Conservation (phyloP, 2,888 invertebrate species). For the Carterocephalus palaemon region DNA sequence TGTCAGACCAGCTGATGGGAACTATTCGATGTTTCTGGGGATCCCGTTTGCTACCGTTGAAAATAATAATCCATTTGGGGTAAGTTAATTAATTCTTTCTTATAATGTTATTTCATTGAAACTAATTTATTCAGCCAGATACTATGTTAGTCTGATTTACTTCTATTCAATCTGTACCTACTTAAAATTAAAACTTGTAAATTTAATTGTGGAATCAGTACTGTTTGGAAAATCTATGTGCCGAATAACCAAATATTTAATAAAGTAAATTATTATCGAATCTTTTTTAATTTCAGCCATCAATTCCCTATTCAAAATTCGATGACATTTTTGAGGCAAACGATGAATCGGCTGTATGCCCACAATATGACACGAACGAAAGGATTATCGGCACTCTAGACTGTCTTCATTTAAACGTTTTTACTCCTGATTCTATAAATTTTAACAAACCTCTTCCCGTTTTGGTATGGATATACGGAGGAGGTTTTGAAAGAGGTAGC, state of each 20-base stretch:
- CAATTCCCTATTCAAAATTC: conserved; percentile 40
- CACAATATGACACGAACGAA: conserved; percentile 43
- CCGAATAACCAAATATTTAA: too few species aligned
- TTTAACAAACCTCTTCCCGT: conserved; percentile 42
- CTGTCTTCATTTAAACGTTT: conserved; percentile 81
- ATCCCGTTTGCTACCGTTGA: conserved; percentile 44
- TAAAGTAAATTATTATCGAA: not conserved
- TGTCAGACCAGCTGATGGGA: conserved; percentile 36
- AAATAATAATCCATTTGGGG: conserved; percentile 42
- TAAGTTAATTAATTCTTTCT: conserved; percentile 33
- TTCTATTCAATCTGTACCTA: too few species aligned
- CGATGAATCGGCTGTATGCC: conserved; percentile 44
- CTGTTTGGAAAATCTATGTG: too few species aligned
- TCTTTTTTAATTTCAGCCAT: conserved; percentile 25
- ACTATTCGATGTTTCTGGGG: conserved; percentile 44
- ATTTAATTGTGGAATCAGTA: too few species aligned
- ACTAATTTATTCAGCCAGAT: too few species aligned
- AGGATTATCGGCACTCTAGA: conserved; percentile 59
- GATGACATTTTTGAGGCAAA: conserved; percentile 42
- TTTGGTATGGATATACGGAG: conserved; percentile 59
- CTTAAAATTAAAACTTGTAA: too few species aligned
- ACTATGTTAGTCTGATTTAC: too few species aligned
- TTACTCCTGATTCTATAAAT: conserved; percentile 60
- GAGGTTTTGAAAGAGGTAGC: conserved; percentile 47
- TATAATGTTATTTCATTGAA: not conserved